Conservation (phyloP, 2,113 vertebrate genomes). For the Chamaea fasciata region DNA sequence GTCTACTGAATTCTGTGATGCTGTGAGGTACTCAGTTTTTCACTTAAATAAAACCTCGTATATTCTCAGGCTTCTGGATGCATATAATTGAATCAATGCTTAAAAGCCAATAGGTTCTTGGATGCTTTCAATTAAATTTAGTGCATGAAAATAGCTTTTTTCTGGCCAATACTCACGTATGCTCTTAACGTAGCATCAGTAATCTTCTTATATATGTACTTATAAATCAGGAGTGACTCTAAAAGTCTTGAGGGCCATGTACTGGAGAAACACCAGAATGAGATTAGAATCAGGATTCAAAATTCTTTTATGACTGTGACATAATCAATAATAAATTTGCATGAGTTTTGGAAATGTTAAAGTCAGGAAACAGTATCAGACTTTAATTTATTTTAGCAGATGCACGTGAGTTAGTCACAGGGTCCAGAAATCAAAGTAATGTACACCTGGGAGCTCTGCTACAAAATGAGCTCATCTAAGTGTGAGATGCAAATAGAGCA, state of each 20-base stretch:
- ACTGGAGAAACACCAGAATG: not conserved
- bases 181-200: not conserved
- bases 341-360: not conserved
- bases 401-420: not conserved
- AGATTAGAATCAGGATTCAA: not conserved
- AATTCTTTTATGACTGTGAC: not conserved
- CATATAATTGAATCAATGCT: not conserved
- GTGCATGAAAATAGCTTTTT: not conserved
- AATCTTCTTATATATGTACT: not conserved
- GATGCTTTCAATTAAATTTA: not conserved
- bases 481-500: constrained; percentile 3
- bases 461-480: constrained; percentile 17
- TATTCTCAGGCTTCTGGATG: not conserved
- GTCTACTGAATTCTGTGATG: not conserved
- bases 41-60: not conserved
- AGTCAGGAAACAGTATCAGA: not conserved
- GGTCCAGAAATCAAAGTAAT: constrained; percentile 6
- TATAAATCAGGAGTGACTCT: not conserved
- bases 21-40: not conserved
- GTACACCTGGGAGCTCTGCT: constrained; percentile 19
- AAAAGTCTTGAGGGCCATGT: not conserved
- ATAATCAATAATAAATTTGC: not conserved
- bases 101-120: not conserved
- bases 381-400: not conserved
- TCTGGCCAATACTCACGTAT: not conserved